A percentile compares a stretch with the other conserved stretches of the same genome.
phyloP scores from a whole-genome alignment of 92 coral and sea anemone species.

The Epizoanthus stellaris region DNA sequence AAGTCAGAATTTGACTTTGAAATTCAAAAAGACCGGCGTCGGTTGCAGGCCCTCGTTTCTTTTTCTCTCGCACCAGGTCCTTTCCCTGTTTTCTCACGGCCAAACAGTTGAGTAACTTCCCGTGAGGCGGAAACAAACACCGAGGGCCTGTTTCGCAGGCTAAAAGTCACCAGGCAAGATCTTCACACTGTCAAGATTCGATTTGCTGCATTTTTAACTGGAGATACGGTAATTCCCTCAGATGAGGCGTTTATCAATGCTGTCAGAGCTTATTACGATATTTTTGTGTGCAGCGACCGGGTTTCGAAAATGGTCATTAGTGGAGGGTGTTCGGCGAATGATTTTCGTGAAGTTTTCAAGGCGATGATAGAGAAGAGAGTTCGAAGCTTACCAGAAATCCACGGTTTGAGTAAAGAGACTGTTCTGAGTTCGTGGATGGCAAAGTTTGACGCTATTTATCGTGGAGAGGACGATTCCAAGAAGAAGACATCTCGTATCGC shows the following conservation, averaged over 20 bases:
- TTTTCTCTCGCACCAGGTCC: too few relatives aligned
- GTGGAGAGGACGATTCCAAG: conserved; percentile 93
- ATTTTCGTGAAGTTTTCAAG: conserved; percentile 95
- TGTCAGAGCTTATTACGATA: conserved; percentile 82
- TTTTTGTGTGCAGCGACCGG: conserved; percentile 90
- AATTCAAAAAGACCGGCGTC: too few relatives aligned
- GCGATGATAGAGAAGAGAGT: conserved; percentile 90
- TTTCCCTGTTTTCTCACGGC: too few relatives aligned
- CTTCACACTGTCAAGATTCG: conserved; percentile 78
- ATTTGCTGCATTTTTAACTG: conserved; percentile 83
- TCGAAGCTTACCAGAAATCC: conserved; percentile 85
- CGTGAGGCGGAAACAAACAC: too few relatives aligned
- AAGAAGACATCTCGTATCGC: conserved; percentile 78
- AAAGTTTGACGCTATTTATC: conserved; percentile 93
- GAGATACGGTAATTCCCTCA: conserved; percentile 86
- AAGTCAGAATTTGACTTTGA: too few relatives aligned
- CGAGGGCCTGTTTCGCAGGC: too few relatives aligned
- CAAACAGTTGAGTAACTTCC: too few relatives aligned
- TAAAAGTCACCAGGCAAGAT: conserved; percentile 85
- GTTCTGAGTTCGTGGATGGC: conserved; percentile 98
- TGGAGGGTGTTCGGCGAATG: conserved; percentile 94
- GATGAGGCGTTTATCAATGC: conserved; percentile 95
- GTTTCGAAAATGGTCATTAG: conserved; percentile 88
- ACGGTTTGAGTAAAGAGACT: conserved; percentile 94
- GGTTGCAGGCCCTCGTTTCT: too few relatives aligned